phyloP scores from a whole-genome alignment of 1,140 invertebrate species.

The Camponotus pennsylvanicus region DNA sequence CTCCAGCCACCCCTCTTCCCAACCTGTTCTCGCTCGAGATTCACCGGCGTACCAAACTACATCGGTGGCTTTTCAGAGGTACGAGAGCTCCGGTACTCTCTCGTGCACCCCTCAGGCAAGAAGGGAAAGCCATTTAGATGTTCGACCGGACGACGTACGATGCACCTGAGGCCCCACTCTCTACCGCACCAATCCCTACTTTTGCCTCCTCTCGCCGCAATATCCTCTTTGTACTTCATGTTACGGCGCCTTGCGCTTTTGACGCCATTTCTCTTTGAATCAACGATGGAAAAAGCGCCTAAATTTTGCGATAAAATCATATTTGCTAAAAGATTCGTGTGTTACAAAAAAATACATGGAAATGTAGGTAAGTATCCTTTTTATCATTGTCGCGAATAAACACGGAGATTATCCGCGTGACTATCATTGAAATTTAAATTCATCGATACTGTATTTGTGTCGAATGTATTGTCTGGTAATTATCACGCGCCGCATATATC shows the following conservation, averaged over 20 bases:
- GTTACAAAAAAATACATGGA: neutral
- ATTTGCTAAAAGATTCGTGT: neutral
- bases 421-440: neutral
- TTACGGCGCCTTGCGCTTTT: constrained; percentile 11
- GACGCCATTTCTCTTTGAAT: neutral
- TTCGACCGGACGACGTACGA: constrained; percentile 44
- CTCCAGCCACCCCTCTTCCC: neutral
- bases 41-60: constrained; percentile 35
- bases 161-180: constrained; percentile 44
- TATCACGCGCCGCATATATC: neutral
- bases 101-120: constrained; percentile 23
- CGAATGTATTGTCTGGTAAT: constrained; percentile 13
- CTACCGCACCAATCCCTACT: neutral
- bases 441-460: neutral
- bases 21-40: constrained; percentile 28
- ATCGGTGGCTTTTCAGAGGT: constrained; percentile 45
- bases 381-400: neutral
- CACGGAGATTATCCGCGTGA: neutral
- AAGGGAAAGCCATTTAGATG: constrained; percentile 59
- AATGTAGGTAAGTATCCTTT: neutral
- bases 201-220: neutral
- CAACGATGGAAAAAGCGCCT: neutral
- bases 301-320: neutral
- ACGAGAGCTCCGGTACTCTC: constrained; percentile 19
- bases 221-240: constrained; percentile 3